Percentiles rank a stretch among this genome's conserved stretches.
phyloP scores from a whole-genome alignment of 2,113 vertebrate species.

The Ageneiosus marmoratus region DNA sequence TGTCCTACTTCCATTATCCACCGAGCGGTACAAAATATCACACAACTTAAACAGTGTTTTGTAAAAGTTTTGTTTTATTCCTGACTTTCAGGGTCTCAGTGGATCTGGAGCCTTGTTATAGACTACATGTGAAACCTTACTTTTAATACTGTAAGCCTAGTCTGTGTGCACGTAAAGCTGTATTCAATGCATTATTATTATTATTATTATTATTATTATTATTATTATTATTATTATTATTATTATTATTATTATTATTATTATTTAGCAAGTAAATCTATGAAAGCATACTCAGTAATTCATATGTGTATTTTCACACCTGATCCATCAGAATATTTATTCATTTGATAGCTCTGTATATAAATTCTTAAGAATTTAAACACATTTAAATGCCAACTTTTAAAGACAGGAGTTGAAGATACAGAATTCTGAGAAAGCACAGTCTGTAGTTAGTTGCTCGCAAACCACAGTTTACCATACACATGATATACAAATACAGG shows the following conservation, averaged over 20 bases:
- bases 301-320: neutral
- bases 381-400: neutral
- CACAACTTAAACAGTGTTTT: neutral
- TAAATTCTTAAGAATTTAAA: no score
- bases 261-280: neutral
- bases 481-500: constrained; percentile 65
- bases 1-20: neutral
- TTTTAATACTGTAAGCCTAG: no score
- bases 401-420: neutral
- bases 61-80: neutral
- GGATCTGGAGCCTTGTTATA: no score
- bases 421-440: constrained; percentile 7
- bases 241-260: neutral
- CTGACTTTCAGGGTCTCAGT: neutral
- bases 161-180: no score
- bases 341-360: neutral
- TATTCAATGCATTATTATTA: no score
- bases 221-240: no score
- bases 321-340: neutral
- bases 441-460: constrained; percentile 7
- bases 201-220: no score
- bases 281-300: neutral
- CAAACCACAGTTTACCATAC: constrained; percentile 7
- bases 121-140: no score
- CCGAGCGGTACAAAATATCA: neutral